phyloP scores from a whole-genome alignment of 2,113 vertebrate species.

The Dendrocopos noguchii region DNA sequence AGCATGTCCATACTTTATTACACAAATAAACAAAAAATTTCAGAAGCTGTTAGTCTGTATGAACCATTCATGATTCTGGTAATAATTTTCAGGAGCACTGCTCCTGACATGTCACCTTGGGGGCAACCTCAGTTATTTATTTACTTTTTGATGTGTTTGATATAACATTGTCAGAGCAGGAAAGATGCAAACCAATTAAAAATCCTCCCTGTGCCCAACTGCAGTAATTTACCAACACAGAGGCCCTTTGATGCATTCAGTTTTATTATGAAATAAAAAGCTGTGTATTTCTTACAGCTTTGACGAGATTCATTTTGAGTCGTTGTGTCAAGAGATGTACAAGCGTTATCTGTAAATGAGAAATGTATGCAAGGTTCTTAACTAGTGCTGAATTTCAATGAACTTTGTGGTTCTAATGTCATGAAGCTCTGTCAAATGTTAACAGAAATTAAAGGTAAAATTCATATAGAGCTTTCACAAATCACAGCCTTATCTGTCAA shows the following conservation, averaged over 20 bases:
- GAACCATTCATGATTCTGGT: conserved; percentile 49
- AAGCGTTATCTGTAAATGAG: conserved; percentile 73
- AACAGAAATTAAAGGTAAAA: conserved; percentile 77
- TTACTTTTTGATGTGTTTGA: conserved; percentile 70
- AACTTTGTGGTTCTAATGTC: conserved; percentile 71
- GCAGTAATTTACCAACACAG: conserved; percentile 59
- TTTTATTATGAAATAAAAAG: conserved; percentile 74
- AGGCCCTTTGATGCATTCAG: conserved; percentile 25
- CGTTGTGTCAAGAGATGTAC: conserved; percentile 73
- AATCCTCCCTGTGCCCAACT: conserved; percentile 35
- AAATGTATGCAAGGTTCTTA: conserved; percentile 62
- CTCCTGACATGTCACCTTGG: conserved; percentile 46
- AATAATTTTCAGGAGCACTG: conserved; percentile 49
- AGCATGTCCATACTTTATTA: conserved; percentile 37
- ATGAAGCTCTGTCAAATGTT: conserved; percentile 77
- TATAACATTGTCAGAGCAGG: conserved; percentile 44
- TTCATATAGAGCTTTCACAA: conserved; percentile 74
- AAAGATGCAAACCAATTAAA: conserved; percentile 71
- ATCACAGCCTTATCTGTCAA: conserved; percentile 74
- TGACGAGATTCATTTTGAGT: conserved; percentile 71
- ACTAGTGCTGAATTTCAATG: conserved; percentile 74
- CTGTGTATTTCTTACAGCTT: conserved; percentile 30
- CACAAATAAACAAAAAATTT: conserved; percentile 43
- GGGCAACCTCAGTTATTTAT: conserved; percentile 58
- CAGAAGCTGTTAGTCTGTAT: conserved; percentile 23